These are phyloP conservation scores for Nasonia vitripennis DNA, from an alignment of 1,140 invertebrate species.

Conservation along the genomic window DNA sequence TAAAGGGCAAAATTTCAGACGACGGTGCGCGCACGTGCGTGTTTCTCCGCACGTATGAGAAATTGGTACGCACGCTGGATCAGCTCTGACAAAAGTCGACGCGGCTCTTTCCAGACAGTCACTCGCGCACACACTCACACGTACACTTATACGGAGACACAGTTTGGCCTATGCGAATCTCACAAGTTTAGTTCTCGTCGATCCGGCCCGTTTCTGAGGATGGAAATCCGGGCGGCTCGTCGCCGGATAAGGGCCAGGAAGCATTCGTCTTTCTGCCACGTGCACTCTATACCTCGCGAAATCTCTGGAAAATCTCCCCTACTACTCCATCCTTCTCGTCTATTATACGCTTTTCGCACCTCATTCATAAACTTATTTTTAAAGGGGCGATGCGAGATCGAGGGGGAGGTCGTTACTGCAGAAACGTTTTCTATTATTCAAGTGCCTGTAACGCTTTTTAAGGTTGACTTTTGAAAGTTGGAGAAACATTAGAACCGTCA, in stretches of 20 bases:
- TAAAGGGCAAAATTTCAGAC: neutral
- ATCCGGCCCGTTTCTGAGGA: neutral
- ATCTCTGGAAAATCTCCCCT: slow-evolving; percentile 15
- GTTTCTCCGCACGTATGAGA: neutral
- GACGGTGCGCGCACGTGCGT: neutral
- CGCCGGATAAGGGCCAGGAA: slow-evolving; percentile 42
- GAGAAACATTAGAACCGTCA: too few relatives aligned
- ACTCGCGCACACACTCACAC: too few relatives aligned
- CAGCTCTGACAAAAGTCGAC: neutral
- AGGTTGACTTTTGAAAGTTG: too few relatives aligned
- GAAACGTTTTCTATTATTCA: neutral
- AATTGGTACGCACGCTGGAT: neutral
- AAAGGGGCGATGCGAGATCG: slow-evolving; percentile 8
- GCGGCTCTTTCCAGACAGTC: too few relatives aligned
- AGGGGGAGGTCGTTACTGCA: neutral
- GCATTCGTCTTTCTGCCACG: slow-evolving; percentile 50
- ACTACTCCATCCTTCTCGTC: slow-evolving; percentile 14
- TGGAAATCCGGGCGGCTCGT: slow-evolving; percentile 28
- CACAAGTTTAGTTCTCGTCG: slow-evolving; percentile 18
- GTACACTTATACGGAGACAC: too few relatives aligned
- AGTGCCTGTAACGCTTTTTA: neutral
- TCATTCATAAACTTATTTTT: slow-evolving; percentile 37
- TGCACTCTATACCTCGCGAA: slow-evolving; percentile 37
- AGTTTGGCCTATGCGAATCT: neutral
- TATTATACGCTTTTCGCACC: slow-evolving; percentile 46